Conservation (phyloP, 1,140 invertebrate genomes). For the Drosophila hydei region DNA sequence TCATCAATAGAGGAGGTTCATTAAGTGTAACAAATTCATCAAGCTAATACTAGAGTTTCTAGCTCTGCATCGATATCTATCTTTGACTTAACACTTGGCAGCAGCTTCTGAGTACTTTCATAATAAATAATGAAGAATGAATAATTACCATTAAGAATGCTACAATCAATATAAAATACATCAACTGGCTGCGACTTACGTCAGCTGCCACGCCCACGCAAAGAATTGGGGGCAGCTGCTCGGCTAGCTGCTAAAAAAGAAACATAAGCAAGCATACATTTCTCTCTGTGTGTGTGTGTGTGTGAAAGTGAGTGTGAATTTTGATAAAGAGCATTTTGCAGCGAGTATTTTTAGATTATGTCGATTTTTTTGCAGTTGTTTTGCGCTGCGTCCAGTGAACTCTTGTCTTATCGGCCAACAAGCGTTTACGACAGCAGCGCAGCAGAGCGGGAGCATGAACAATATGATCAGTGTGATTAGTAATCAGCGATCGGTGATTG, state of each 20-base stretch:
- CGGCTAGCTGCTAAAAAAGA: conserved; percentile 20
- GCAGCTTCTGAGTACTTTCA: background rate
- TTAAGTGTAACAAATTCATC: too few relatives aligned
- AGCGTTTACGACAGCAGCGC: background rate
- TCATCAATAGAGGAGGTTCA: too few relatives aligned
- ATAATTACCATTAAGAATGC: background rate
- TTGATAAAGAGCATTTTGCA: conserved; percentile 33
- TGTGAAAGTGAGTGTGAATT: conserved; percentile 19
- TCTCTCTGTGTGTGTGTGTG: background rate
- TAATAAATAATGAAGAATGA: too few relatives aligned
- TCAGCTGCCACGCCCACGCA: conserved; percentile 7
- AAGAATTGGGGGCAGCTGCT: background rate
- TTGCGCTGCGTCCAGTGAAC: conserved; percentile 39
- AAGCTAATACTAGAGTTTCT: background rate
- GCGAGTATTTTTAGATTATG: conserved; percentile 34
- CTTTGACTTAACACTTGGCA: too few relatives aligned
- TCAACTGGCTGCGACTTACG: background rate
- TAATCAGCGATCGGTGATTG: background rate
- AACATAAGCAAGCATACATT: background rate
- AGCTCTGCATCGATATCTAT: too few relatives aligned
- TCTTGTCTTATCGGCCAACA: conserved; percentile 43
- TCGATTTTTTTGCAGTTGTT: conserved; percentile 40
- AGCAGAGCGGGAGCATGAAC: background rate
- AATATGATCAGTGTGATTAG: background rate
- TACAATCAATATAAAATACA: background rate